Base-by-base conservation (phyloP, 2,797 vertebrate species). In the Sparidentex hasta region DNA sequence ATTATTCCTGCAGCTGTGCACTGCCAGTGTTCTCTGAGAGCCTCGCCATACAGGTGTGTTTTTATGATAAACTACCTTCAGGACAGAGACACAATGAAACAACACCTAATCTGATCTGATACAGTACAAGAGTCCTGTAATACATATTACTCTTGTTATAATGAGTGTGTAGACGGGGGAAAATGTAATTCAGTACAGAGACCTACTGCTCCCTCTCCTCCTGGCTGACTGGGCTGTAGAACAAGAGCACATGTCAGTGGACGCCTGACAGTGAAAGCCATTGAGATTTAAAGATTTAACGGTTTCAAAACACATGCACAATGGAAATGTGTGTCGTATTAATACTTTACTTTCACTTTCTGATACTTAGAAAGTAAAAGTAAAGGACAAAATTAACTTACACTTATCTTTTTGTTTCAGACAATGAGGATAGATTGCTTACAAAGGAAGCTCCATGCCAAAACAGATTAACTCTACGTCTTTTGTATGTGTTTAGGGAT, bases 21-120 rank as follows among this genome's bases (percentile, higher is more conserved):
- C 70, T 78, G 70, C 63, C 74, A 73, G 43, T 73, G 48, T 78
- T 57, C 50, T 65, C 29, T 65, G 67, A 12, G 25, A 12, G 25
- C 41, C 50, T 17, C 13, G 51, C 3, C 48, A 33, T 41, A 4
- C 21, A 65, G 41, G 3, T n/a, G 13, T 50, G 68, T 52, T 43
- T 21, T 41, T 14, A 41, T 5, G n/a, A 29, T 23, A 20, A 54
- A 59, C 7, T n/a, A 48, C n/a, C 25, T 11, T 52, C 44, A 50
- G 14, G 44, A n/a, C 5, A 6, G 25, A 11, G 5, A n/a, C 18
- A 33, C 25, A 46, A 4, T 14, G 9, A 50, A 3, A 48, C 2
- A 33, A 14, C 52, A 29, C 7, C 23, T 58, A n/a, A 77, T 51
- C 55, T 56, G 57, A 63, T 66, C 47, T 68, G 38, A 80, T 72